These are phyloP conservation scores for Dryobota labecula DNA, from an alignment of 2,888 invertebrate species.

Conservation along the genomic window DNA sequence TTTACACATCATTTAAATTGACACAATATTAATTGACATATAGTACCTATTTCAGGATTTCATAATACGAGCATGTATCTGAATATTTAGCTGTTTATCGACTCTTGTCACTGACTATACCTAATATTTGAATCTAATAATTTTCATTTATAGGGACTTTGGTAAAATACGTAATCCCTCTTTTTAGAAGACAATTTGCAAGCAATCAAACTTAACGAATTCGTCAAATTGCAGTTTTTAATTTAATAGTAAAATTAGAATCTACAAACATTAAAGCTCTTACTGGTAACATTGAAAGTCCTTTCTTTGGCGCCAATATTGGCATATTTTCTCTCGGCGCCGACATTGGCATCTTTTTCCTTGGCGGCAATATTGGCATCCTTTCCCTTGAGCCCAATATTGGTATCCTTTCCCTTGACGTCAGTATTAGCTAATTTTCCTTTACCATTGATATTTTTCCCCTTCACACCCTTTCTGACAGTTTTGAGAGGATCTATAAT, in stretches of 20 bases:
- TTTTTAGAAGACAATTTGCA: not conserved
- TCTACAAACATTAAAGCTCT: slow-evolving; percentile 3
- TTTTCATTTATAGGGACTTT: not conserved
- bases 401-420: not conserved
- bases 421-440: not conserved
- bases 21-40: not conserved
- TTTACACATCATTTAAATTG: not conserved
- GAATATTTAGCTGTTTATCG: not conserved
- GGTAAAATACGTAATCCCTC: not conserved
- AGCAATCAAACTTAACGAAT: not conserved
- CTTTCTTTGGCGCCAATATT: not conserved
- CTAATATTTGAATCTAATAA: not conserved
- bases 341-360: not conserved
- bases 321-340: not conserved
- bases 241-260: not conserved
- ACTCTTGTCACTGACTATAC: not conserved
- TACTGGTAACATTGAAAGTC: slow-evolving; percentile 12
- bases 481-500: not conserved
- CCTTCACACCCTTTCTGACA: not conserved
- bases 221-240: not conserved
- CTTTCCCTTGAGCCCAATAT: not conserved
- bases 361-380: not conserved
- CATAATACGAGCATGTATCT: not conserved
- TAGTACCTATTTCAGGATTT: too few relatives aligned
- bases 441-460: not conserved